phyloP scores from a whole-genome alignment of 1,140 invertebrate genomes.

The Agrilus planipennis region DNA sequence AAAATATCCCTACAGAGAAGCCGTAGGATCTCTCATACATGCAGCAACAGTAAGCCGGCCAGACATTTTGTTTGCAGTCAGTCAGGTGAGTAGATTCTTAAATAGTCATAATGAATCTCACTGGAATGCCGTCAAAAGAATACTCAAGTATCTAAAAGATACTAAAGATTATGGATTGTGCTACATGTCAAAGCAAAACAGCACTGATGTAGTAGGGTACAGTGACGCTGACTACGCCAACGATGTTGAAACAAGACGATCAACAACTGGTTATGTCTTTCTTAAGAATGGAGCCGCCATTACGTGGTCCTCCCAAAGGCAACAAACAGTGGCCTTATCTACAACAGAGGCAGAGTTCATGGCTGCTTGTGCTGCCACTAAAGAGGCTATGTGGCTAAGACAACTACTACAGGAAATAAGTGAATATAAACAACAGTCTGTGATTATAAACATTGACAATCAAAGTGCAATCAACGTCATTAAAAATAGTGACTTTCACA shows the following conservation, averaged over 20 bases:
- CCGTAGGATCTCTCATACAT: slow-evolving; percentile 34
- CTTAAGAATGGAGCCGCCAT: slow-evolving; percentile 19
- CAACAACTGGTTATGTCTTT: slow-evolving; percentile 27
- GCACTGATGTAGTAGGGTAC: not conserved
- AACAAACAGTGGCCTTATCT: slow-evolving; percentile 34
- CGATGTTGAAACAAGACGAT: slow-evolving; percentile 14
- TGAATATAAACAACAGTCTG: not conserved
- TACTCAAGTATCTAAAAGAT: slow-evolving; percentile 30
- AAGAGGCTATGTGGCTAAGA: slow-evolving; percentile 31
- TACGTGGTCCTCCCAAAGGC: slow-evolving; percentile 35
- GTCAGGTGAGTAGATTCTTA: slow-evolving; percentile 33
- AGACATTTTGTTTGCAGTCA: slow-evolving; percentile 35
- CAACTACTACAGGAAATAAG: slow-evolving; percentile 18
- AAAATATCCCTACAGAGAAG: slow-evolving; percentile 19
- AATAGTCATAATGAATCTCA: slow-evolving; percentile 23
- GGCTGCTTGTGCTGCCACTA: slow-evolving; percentile 28
- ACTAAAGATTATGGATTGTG: slow-evolving; percentile 6
- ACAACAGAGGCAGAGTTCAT: slow-evolving; percentile 39
- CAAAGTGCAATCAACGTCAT: slow-evolving; percentile 29
- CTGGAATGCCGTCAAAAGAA: slow-evolving; percentile 32
- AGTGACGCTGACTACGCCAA: slow-evolving; percentile 1
- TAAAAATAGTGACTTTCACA: not conserved
- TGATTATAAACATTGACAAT: slow-evolving; percentile 23
- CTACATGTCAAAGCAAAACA: not conserved
- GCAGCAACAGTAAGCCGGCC: slow-evolving; percentile 32